phyloP scores from a whole-genome alignment of 2,888 invertebrate genomes.

The Plebejus melissa region DNA sequence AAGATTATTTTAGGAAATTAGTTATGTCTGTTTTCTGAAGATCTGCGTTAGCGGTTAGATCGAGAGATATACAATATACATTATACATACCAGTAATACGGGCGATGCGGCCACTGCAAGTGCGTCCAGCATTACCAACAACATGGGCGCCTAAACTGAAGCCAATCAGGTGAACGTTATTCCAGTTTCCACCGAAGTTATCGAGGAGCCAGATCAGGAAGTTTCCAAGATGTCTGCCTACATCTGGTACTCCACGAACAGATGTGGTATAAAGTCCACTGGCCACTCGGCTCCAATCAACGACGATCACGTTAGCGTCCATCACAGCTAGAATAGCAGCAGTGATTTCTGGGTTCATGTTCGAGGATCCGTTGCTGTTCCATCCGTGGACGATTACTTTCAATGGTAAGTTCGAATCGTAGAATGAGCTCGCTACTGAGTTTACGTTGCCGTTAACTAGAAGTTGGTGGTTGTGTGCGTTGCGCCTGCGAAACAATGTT shows the following conservation, averaged over 20 bases:
- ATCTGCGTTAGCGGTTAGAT: not conserved
- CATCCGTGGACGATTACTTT: slow-evolving; percentile 61
- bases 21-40: not conserved
- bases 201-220: slow-evolving; percentile 62
- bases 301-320: slow-evolving; percentile 61
- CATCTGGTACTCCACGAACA: slow-evolving; percentile 50
- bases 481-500: slow-evolving; percentile 31
- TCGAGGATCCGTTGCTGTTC: slow-evolving; percentile 52
- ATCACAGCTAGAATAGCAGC: slow-evolving; percentile 50
- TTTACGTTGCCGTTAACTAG: slow-evolving; percentile 50
- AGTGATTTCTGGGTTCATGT: slow-evolving; percentile 47
- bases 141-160: slow-evolving; percentile 72
- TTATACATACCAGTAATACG: slow-evolving; percentile 52
- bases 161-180: slow-evolving; percentile 64
- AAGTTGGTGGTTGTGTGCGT: slow-evolving; percentile 46
- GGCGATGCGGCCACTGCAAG: slow-evolving; percentile 41
- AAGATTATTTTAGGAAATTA: not conserved
- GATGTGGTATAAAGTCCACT: slow-evolving; percentile 48
- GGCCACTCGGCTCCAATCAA: slow-evolving; percentile 59
- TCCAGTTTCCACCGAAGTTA: slow-evolving; percentile 57
- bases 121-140: slow-evolving; percentile 58
- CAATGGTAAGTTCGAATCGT: slow-evolving; percentile 42
- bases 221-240: slow-evolving; percentile 57
- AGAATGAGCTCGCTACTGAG: slow-evolving; percentile 51
- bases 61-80: not conserved